phyloP scores from a whole-genome alignment of 2,113 vertebrate species.

The Calcarius ornatus region DNA sequence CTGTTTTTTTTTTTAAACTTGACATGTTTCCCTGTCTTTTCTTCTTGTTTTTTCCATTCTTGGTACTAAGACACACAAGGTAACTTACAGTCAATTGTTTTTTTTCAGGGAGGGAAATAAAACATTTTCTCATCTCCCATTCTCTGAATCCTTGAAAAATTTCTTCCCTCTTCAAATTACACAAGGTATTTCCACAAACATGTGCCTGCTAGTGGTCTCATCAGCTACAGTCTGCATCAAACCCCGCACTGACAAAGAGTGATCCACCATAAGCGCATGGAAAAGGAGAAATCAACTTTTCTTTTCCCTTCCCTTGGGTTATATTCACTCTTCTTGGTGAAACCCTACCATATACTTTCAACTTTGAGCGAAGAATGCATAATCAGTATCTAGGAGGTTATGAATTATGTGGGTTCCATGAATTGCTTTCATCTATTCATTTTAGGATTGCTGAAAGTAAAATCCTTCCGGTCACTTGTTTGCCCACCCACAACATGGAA shows the following conservation, averaged over 20 bases:
- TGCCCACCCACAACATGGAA: not conserved
- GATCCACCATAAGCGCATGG: not conserved
- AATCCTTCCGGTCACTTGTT: not conserved
- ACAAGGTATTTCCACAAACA: not conserved
- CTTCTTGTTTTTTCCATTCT: not conserved
- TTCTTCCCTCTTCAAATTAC: not conserved
- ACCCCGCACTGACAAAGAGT: not conserved
- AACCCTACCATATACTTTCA: not conserved
- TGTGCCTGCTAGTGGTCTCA: not conserved
- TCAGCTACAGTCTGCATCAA: not conserved
- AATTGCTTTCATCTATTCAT: not conserved
- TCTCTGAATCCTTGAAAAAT: not conserved
- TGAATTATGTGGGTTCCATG: not conserved
- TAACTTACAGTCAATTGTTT: not conserved
- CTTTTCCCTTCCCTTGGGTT: not conserved
- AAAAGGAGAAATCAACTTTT: not conserved
- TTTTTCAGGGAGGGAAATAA: not conserved
- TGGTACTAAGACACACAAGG: not conserved
- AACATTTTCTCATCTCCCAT: not conserved
- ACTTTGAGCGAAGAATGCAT: not conserved
- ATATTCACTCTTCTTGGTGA: not conserved
- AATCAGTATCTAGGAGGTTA: not conserved
- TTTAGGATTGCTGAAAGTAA: not conserved
- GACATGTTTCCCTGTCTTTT: not conserved
- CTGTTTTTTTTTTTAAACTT: not conserved